These are phyloP conservation scores for Ceraclea dissimilis DNA, from an alignment of 2,888 invertebrate species.

Conservation along the genomic window DNA sequence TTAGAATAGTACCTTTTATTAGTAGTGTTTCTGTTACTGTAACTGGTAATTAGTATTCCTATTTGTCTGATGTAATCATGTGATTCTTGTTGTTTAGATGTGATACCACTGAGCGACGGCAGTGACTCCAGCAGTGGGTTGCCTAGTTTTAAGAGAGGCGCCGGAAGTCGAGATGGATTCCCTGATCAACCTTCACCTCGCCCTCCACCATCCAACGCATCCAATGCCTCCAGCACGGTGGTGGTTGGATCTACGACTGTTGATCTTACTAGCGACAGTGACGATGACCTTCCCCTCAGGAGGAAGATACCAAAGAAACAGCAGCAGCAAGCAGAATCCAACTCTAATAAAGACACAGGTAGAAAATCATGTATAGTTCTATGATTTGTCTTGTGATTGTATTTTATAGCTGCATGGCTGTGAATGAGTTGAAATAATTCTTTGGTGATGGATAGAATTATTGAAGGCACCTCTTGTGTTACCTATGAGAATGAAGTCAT, in stretches of 20 bases:
- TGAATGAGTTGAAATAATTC: no score
- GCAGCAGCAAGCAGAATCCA: neutral
- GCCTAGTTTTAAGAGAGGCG: constrained; percentile 36
- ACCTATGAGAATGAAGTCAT: no score
- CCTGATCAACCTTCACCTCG: constrained; percentile 33
- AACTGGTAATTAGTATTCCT: no score
- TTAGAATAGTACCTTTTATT: no score
- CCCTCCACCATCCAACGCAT: constrained; percentile 27
- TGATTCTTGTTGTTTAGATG: constrained; percentile 40
- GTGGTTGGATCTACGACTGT: constrained; percentile 34
- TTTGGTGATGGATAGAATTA: no score
- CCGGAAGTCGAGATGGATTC: constrained; percentile 38
- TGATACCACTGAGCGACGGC: constrained; percentile 40
- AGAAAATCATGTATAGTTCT: neutral
- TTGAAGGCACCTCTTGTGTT: no score
- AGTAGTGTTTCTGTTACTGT: no score
- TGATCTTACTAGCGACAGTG: constrained; percentile 68
- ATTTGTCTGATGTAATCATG: no score
- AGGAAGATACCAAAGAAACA: constrained; percentile 32
- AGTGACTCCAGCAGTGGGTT: constrained; percentile 33
- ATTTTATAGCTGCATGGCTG: no score
- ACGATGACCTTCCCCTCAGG: constrained; percentile 58
- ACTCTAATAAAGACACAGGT: neutral
- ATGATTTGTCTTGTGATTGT: neutral
- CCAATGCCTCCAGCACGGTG: constrained; percentile 32